Evolutionary conservation across 2,888 invertebrate species (phyloP), one percentile per base, ranked within the genome.

Genomic region (Strigamia transsilvanica): DNA sequence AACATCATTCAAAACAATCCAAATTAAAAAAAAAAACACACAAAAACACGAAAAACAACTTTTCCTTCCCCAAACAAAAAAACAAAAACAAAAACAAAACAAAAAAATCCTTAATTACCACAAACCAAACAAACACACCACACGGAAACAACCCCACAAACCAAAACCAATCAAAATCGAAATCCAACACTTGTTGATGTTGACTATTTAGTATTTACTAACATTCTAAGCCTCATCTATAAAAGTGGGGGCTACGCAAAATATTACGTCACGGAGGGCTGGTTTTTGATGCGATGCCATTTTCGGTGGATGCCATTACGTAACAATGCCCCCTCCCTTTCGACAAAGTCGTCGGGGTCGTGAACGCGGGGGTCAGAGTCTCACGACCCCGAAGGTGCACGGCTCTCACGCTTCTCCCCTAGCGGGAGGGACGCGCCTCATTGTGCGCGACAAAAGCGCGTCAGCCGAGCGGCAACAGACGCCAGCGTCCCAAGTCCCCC

Each of bases 341-440:
- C 27, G 73, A 73, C 73, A 73, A 32, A 73, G 73, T 73, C 27
- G 73, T 73, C 73, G 73, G 73, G 73, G 73, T 73, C 73, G 73
- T 73, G 73, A 73, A 73, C 73, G 73, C 61, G 73, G 73, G 73
- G 73, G 73, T 73, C 73, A 73, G 73, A 73, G 73, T 73, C 73
- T 73, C 73, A 73, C 73, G 73, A 73, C 73, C 73, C 73, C 27
- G 73, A 73, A 73, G 73, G 73, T 73, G 73, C 27, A 73, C 73
- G 73, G 73, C 73, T 73, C 73, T 73, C 73, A 73, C 73, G 73
- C 73, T 73, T 73, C 73, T 73, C 73, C 73, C 73, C 73, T 73
- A 73, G 73, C 73, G 73, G 73, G 10, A 12, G 61, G 73, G 73
- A 73, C 73, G 73, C 73, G 73, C 27, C 73, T 73, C 32, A 73